A percentile compares a stretch with the other conserved stretches of the same genome.
phyloP scores from a whole-genome alignment of 2,888 invertebrate species.

The Timandra comae region DNA sequence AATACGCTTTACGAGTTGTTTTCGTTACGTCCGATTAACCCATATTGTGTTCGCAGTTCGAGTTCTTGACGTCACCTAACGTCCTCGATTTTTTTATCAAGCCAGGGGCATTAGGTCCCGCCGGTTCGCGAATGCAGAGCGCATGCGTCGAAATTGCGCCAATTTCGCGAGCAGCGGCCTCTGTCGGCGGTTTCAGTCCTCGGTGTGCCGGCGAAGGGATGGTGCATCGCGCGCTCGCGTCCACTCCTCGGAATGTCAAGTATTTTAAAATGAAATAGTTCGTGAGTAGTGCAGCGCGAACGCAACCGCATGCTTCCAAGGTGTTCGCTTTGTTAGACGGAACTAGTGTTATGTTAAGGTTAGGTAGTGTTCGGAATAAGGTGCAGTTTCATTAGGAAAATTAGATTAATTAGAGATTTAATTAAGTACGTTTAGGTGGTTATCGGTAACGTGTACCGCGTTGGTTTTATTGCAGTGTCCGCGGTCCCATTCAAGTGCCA shows the following conservation, averaged over 20 bases:
- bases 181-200: conserved; percentile 62
- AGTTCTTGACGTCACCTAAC: conserved; percentile 69
- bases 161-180: conserved; percentile 70
- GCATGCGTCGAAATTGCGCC: conserved; percentile 74
- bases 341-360: conserved; percentile 42
- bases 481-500: conserved; percentile 51
- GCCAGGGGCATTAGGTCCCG: conserved; percentile 61
- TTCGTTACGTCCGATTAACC: conserved; percentile 66
- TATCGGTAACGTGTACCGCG: conserved; percentile 29
- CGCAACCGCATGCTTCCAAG: conserved; percentile 26
- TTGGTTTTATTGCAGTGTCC: conserved; percentile 49
- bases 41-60: conserved; percentile 60
- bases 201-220: conserved; percentile 52
- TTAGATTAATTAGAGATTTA: conserved; percentile 17
- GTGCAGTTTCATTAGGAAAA: conserved; percentile 16
- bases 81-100: conserved; percentile 74
- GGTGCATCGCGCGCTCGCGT: conserved; percentile 54
- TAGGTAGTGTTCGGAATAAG: conserved; percentile 32
- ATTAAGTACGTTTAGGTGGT: not conserved
- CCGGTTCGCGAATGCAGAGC: conserved; percentile 56
- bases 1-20: conserved; percentile 44
- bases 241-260: conserved; percentile 53
- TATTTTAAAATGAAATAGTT: conserved; percentile 63
- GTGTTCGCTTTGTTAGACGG: conserved; percentile 27
- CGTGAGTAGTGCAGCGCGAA: conserved; percentile 44